Evolutionary conservation across 2,797 vertebrate genomes (phyloP), one percentile per base, ranked within the genome.

Genomic region (Sebastes trivittatus): DNA sequence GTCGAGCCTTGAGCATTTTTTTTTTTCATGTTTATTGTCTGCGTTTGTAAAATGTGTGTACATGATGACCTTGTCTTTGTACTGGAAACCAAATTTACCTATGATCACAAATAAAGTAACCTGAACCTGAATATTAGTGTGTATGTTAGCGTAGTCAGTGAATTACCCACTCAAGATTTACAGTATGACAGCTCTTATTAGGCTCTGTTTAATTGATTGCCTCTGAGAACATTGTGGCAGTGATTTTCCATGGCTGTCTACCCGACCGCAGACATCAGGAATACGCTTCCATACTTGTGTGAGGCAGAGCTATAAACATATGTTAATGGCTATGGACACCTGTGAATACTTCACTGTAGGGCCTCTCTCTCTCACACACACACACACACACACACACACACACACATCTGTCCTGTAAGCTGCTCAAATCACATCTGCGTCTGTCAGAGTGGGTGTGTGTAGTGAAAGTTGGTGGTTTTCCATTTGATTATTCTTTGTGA

Each of bases 301-400:
- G 80, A 89, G 78, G 87, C 72, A 62, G 61, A 84, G 82, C 82
- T 89, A 91, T 92, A 92, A 95, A 92, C 90, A 89, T 83, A 81
- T 84, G 85, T 82, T 91, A 92, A 93, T 91, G 86, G 85, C 87
- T 49, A 59, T 6, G 49, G 80, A 93, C 92, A 94, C 93, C 90
- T 94, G 91, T 81, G 85, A 92, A 89, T 91, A 90, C 88, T 93
- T 94, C 87, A 90, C 72, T 72, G 36, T 75, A 72, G 78, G 84
- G 81, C 80, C 80, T 76, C 77, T 84, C 49, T 80, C 46, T 62
- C 73, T 66, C 38, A 72, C 34, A 52, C n/a, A 27, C 27, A 27
- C 27, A 25, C 23, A 25, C 23, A 25, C 23, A 25, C 23, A 34
- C 18, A 55, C 59, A 66, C 61, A 55, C 32, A 52, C 61, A 64